These are phyloP conservation scores for Neelides folsomi DNA, from an alignment of 2,888 invertebrate species.

Conservation along the genomic window DNA sequence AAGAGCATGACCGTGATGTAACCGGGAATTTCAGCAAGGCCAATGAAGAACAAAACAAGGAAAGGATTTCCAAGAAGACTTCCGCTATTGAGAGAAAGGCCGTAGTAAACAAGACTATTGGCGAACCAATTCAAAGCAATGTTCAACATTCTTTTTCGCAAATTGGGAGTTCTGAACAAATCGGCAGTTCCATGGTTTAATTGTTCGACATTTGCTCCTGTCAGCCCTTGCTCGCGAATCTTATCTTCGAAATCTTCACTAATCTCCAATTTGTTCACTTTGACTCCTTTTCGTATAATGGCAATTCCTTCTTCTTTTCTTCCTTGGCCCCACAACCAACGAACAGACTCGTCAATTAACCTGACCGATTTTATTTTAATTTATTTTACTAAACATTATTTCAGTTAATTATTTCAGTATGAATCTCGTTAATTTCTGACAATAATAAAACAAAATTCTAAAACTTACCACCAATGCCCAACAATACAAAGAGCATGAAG, in stretches of 20 bases:
- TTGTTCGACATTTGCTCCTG: not conserved
- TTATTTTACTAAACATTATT: not conserved
- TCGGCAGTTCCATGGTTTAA: constrained; percentile 19
- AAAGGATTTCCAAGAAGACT: constrained; percentile 70
- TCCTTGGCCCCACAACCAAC: constrained; percentile 78
- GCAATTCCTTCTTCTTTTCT: constrained; percentile 55
- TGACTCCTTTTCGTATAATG: constrained; percentile 62
- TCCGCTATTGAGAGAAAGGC: constrained; percentile 65
- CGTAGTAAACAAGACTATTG: constrained; percentile 58
- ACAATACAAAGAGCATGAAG: constrained; percentile 58
- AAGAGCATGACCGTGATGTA: constrained; percentile 57
- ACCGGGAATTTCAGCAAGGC: constrained; percentile 67
- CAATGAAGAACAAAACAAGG: constrained; percentile 61
- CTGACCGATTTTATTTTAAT: constrained; percentile 40
- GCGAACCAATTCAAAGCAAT: constrained; percentile 60
- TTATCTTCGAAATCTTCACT: not conserved
- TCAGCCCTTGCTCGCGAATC: not conserved
- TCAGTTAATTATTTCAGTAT: too few relatives aligned
- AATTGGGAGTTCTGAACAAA: constrained; percentile 64
- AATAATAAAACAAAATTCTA: too few relatives aligned
- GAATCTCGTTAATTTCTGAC: too few relatives aligned
- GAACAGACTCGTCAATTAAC: constrained; percentile 76
- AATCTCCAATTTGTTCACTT: constrained; percentile 44
- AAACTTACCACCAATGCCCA: constrained; percentile 54
- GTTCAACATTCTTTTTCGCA: constrained; percentile 64